These are phyloP conservation scores for Xiphorhynchus elegans DNA, from an alignment of 2,113 vertebrate species.

Conservation along the genomic window DNA sequence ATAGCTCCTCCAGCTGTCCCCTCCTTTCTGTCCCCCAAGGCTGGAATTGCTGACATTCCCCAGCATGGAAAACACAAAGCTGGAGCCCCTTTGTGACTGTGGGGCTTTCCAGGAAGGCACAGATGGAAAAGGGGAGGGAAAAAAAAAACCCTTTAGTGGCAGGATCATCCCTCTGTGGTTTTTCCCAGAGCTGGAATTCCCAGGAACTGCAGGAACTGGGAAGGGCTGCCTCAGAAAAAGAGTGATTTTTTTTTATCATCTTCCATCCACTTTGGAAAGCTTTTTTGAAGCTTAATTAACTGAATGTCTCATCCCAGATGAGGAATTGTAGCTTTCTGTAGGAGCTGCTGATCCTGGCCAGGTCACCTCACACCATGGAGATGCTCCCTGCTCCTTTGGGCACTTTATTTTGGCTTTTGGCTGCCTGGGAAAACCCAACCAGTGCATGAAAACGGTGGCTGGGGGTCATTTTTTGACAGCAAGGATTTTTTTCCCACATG, in stretches of 20 bases:
- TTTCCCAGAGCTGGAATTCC: not conserved
- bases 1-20: conserved; percentile 39
- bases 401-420: accelerated
- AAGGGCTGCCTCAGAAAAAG: not conserved
- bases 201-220: not conserved
- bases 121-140: accelerated
- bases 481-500: accelerated
- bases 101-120: not conserved
- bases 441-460: accelerated
- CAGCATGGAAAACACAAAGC: accelerated
- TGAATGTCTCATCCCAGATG: not conserved
- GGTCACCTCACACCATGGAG: not conserved
- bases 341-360: not conserved
- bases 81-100: not conserved
- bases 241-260: not conserved
- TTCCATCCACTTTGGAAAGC: accelerated
- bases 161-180: not conserved
- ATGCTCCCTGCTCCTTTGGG: not conserved
- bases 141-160: accelerated
- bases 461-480: not conserved
- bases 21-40: not conserved
- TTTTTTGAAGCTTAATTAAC: not conserved
- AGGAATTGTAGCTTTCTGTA: not conserved
- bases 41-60: conserved; percentile 49
- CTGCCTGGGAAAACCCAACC: not conserved